Evolutionary conservation across 1,140 invertebrate genomes (phyloP), one percentile per base, ranked within the genome.

Genomic region (Harpegnathos saltator): DNA sequence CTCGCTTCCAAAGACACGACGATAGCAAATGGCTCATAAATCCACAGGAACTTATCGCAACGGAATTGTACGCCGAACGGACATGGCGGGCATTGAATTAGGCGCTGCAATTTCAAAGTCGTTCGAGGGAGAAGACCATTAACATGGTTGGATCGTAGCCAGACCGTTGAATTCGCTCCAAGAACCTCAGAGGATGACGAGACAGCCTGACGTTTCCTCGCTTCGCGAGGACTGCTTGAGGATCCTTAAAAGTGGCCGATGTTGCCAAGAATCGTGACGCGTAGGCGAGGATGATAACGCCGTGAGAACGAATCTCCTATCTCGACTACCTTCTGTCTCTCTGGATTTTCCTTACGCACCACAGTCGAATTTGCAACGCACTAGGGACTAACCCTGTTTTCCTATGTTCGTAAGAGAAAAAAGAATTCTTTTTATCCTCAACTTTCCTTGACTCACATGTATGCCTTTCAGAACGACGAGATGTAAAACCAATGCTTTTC

Each of bases 191-290:
- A 33, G 33, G 50, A 82, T 68, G 85, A 74, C 85, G 75, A 80
- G 65, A 71, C 69, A 26, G 61, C 54, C 52, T 62, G 52, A 62
- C 59, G 44, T 78, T 69, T 69, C 50, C 75, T 69, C 63, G 63
- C 50, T 68, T 69, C 61, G 75, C 63, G 52, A 69, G 63, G 52
- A 56, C 50, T 29, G 63, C 56, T 78, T 69, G 75, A 69, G 75
- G 63, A 78, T 78, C 75, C 63, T 78, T 69, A 78, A 69, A 33
- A 58, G 52, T 63, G 26, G 52, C 19, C 63, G 59, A 65, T 44
- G 75, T 80, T 85, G 84, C 73, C 82, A 85, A 85, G 62, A 85
- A 48, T 63, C 59, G 83, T 80, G 83, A 66, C 69, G 69, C 29
- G 29, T 26, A 54, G 82, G 44, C 61, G 33, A 63, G 56, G 62